phyloP scores from a whole-genome alignment of 2,797 vertebrate species.

The Anabas testudineus region DNA sequence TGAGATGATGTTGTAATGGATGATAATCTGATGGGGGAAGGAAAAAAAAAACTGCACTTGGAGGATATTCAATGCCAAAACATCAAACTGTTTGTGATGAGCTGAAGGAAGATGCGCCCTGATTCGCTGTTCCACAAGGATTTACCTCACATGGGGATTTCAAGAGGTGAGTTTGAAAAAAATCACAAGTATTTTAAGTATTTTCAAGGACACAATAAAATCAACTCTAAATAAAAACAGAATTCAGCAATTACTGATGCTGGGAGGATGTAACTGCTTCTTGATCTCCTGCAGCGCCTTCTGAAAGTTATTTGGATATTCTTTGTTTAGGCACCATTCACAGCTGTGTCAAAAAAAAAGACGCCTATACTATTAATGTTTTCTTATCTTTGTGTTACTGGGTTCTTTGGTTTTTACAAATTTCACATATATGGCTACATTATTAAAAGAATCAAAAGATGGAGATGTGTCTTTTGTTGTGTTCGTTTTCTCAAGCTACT shows the following conservation, averaged over 20 bases:
- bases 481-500: conserved; percentile 48
- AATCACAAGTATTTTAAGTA: conserved; percentile 16
- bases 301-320: conserved; percentile 48
- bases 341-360: conserved; percentile 43
- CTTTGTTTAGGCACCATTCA: conserved; percentile 49
- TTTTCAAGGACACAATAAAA: conserved; percentile 10
- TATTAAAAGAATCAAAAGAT: conserved; percentile 78
- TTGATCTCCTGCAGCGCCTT: conserved; percentile 55
- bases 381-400: conserved; percentile 81
- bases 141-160: conserved; percentile 76
- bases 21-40: conserved; percentile 39
- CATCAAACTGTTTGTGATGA: conserved; percentile 38
- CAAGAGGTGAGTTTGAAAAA: conserved; percentile 54
- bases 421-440: conserved; percentile 73
- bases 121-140: conserved; percentile 52
- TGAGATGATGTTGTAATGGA: conserved; percentile 33
- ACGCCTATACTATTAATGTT: conserved; percentile 73
- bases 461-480: conserved; percentile 57
- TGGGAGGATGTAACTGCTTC: conserved; percentile 39
- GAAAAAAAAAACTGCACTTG: conserved; percentile 51
- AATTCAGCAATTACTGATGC: conserved; percentile 24
- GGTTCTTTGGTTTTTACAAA: conserved; percentile 63
- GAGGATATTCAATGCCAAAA: conserved; percentile 68
- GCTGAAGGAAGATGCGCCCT: conserved; percentile 25
- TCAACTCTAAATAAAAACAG: background rate